Evolutionary conservation across 2,888 invertebrate genomes (phyloP), one percentile per base, ranked within the genome.

Genomic region (Busseola fusca): DNA sequence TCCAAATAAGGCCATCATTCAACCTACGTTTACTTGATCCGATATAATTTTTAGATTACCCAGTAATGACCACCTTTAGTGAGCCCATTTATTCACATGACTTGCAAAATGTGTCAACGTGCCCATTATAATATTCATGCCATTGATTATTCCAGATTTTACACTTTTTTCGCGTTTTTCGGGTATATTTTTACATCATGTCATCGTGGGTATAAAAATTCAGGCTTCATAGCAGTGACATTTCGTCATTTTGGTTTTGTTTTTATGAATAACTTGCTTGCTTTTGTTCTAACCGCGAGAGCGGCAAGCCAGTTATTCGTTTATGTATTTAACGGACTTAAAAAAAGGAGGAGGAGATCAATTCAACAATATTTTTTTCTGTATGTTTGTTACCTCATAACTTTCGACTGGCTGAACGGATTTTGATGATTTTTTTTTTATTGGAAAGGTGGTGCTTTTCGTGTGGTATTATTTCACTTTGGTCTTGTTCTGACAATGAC

Each of bases 61-160:
- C 40, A 30, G 40, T 83, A 83, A 83, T 84, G 69, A 75, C 77
- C 74, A 68, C 85, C 74, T 84, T 82, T 80, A 66, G 64, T 73
- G 64, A 64, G 59, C 64, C 72, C 83, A 83, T 83, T 83, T 83
- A 77, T 83, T 85, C 72, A 80, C 85, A 83, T 83, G 83, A 83
- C 83, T 83, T 73, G 83, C 85, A 30, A 77, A 83, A 69, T 62
- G 48, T 83, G 83, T 73, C 83, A 74, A 72, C 81, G 81, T 56
- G 59, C 68, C 70, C 54, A 72, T 78, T 80, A 76, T 63, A 75
- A 81, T 83, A 74, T 80, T 83, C 81, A 67, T 77, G 73, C 48
- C 63, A 83, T 83, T 76, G 85, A 82, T 85, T 84, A 77, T 72
- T 69, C 70, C 27, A 74, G 56, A 56, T 69, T 67, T 72, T 64